These are phyloP conservation scores for Pollenia labialis DNA, from an alignment of 2,888 invertebrate genomes.

Conservation along the genomic window DNA sequence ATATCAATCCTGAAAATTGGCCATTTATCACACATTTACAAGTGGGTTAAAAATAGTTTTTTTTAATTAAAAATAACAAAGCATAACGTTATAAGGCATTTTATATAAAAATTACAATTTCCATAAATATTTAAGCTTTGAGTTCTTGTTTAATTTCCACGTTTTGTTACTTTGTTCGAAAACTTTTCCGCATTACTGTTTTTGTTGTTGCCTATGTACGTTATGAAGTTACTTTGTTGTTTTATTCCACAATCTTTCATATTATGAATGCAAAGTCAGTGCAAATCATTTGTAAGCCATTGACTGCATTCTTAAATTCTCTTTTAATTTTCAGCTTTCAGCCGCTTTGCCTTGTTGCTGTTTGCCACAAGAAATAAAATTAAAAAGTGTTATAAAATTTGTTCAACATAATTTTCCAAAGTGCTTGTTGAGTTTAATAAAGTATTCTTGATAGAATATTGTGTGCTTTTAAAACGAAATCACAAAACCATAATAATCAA, in stretches of 20 bases:
- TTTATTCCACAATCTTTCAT: neutral
- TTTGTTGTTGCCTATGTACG: slow-evolving; percentile 1
- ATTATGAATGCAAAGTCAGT: slow-evolving; percentile 42
- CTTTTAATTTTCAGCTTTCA: slow-evolving; percentile 56
- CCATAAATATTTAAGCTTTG: no score
- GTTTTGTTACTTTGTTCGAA: neutral
- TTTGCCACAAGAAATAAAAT: slow-evolving; percentile 9
- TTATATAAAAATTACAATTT: no score
- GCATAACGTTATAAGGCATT: no score
- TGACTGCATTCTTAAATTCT: slow-evolving; percentile 77
- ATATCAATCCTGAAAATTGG: no score
- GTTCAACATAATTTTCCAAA: slow-evolving; percentile 81
- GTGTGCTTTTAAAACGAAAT: slow-evolving; percentile 52
- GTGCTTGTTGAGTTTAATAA: slow-evolving; percentile 71
- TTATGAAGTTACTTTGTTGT: no score
- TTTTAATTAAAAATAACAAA: no score
- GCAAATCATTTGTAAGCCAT: slow-evolving; percentile 78
- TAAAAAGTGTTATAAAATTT: slow-evolving; percentile 83
- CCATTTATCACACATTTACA: no score
- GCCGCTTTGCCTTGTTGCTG: slow-evolving; percentile 70
- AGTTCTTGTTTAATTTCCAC: neutral
- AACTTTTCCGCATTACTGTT: slow-evolving; percentile 37
- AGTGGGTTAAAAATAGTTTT: no score
- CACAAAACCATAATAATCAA: slow-evolving; percentile 52
- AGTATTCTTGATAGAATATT: slow-evolving; percentile 43